Evolutionary conservation across 2,797 vertebrate genomes (phyloP).

Genomic region (Anas acuta): DNA sequence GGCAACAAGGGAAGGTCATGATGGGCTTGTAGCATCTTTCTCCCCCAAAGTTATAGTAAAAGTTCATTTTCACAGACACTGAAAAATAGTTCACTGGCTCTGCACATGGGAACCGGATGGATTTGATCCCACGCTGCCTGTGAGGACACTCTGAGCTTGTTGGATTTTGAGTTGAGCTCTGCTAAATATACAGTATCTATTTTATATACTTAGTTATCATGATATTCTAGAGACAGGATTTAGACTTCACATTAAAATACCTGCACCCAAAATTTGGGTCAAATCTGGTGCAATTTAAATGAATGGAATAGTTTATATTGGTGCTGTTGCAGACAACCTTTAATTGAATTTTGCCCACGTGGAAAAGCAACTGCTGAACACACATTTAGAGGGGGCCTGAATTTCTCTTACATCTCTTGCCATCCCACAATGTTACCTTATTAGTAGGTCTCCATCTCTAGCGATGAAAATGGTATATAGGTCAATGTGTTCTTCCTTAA

Average conservation of each 20-base stretch:
- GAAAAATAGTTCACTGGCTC: background rate
- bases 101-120: background rate
- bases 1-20: background rate
- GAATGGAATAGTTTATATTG: background rate
- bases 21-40: background rate
- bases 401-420: background rate
- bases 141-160: background rate
- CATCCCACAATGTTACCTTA: background rate
- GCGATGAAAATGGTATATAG: slow-evolving; percentile 40
- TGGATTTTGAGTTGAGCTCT: background rate
- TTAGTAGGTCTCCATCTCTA: background rate
- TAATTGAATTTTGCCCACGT: background rate
- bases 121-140: background rate
- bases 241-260: background rate
- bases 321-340: background rate
- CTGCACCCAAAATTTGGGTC: background rate
- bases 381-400: background rate
- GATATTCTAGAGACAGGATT: background rate
- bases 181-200: background rate
- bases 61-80: background rate
- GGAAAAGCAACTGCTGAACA: background rate
- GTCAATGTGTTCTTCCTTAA: slow-evolving; percentile 65
- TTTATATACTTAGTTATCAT: background rate
- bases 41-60: background rate
- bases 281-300: background rate